Evolutionary conservation across 2,888 invertebrate species (phyloP).

Genomic region (Chrysolina americana): DNA sequence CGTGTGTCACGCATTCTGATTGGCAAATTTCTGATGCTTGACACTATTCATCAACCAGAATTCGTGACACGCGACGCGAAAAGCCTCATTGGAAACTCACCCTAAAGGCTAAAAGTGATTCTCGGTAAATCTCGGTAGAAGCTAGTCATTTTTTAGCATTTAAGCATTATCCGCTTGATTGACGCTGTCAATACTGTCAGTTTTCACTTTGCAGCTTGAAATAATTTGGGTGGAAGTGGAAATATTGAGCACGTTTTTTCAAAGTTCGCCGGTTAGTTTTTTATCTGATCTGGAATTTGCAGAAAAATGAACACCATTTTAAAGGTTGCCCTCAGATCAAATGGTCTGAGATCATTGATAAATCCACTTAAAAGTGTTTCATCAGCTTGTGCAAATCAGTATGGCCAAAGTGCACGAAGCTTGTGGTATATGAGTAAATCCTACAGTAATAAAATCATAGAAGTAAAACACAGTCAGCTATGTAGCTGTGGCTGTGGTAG

Average conservation of each 20-base stretch:
- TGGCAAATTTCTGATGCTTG: too few species aligned
- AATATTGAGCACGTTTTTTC: not conserved
- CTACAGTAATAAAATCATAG: constrained; percentile 64
- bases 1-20: too few species aligned
- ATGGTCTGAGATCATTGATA: constrained; percentile 58
- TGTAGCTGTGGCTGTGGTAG: constrained; percentile 79
- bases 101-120: too few species aligned
- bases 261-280: not conserved
- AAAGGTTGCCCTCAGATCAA: constrained; percentile 74
- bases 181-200: too few species aligned
- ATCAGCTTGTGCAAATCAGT: constrained; percentile 62
- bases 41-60: too few species aligned
- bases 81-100: too few species aligned
- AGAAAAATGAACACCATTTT: constrained; percentile 80
- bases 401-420: constrained; percentile 77
- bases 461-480: constrained; percentile 74
- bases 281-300: not conserved
- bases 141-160: too few species aligned
- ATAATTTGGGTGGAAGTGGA: not conserved
- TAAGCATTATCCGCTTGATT: too few species aligned
- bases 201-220: too few species aligned
- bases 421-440: constrained; percentile 81
- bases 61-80: too few species aligned
- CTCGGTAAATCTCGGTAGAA: too few species aligned
- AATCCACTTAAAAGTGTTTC: constrained; percentile 63